Base-by-base conservation (phyloP, 1,140 invertebrate species). In the Coptotermes formosanus region DNA sequence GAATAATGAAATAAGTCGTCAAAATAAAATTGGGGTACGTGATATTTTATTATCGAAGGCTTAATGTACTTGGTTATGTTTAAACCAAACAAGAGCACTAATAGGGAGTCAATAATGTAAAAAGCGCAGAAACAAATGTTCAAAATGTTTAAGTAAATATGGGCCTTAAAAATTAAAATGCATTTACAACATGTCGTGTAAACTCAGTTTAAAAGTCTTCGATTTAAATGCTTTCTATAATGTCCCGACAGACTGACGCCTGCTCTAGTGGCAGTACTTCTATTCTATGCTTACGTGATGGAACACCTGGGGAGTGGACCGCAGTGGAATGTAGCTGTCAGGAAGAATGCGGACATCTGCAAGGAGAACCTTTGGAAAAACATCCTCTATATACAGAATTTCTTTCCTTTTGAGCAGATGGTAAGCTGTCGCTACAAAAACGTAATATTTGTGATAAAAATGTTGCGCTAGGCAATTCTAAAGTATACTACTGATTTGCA, bases 351-450 rank as follows among this genome's bases (percentile, higher is more conserved):
- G 4, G 92, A 94, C 38, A 89, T 94, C 8, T 96, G 95, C 89
- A 94, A 94, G 87, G 89, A 93, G 87, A 93, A 93, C 86, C 93
- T 94, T 90, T 96, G 95, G 95, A 93, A 93, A 88, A 95, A 95
- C 90, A 88, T 95, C 7, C 89, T 96, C 3, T 95, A 94, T 87
- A 90, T 95, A 52, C 95, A 96, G 88, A 96, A 96, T 88, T 94
- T 94, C 86, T 94, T 94, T 87, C 93, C 93, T 3, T 93, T 95
- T 86, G 94, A 95, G 89, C 93, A 95, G 85, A 95, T 95, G 93
- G 95, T 95, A 90, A 90, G 82, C 9, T 2, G 55, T 21, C 12
- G 2, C 75, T 30, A 64, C 11, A 12, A 12, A 48, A 48, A 48
- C 9, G 48, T 11, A 48, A 48, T 48, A 12, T 14, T 9, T 30